These are phyloP conservation scores for Tortricodes alternella DNA, from an alignment of 2,888 invertebrate species.

Conservation along the genomic window DNA sequence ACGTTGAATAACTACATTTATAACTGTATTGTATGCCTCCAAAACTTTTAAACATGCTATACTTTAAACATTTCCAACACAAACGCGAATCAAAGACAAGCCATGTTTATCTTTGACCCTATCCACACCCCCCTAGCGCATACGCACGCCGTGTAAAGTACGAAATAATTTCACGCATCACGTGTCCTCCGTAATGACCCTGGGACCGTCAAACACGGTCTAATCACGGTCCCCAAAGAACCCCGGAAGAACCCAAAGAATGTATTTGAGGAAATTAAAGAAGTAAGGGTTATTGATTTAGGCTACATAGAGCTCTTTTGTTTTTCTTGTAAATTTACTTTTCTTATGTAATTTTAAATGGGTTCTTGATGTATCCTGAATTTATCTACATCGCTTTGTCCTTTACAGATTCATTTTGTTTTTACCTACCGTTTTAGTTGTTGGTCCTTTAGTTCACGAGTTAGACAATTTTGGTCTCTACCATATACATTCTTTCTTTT, in stretches of 20 bases:
- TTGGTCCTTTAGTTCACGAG: too few relatives aligned
- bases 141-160: slow-evolving; percentile 80
- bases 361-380: too few relatives aligned
- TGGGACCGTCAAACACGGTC: slow-evolving; percentile 43
- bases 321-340: slow-evolving; percentile 1
- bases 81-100: neutral
- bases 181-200: slow-evolving; percentile 77
- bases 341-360: too few relatives aligned
- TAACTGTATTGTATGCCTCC: too few relatives aligned
- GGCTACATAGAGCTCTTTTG: neutral
- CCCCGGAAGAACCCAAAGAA: slow-evolving; percentile 12
- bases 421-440: too few relatives aligned
- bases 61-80: neutral
- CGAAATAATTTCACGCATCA: slow-evolving; percentile 83
- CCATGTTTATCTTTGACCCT: slow-evolving; percentile 22
- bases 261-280: slow-evolving; percentile 23
- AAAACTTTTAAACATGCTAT: too few relatives aligned
- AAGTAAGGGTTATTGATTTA: slow-evolving; percentile 23
- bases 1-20: too few relatives aligned
- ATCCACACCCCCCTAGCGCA: slow-evolving; percentile 59
- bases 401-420: too few relatives aligned
- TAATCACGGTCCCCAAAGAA: slow-evolving; percentile 6
- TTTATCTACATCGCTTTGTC: too few relatives aligned
- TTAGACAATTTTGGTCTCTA: too few relatives aligned
- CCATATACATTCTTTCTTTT: too few relatives aligned